Conservation (phyloP, 2,888 invertebrate genomes). For the Ecdyonurus torrentis region DNA sequence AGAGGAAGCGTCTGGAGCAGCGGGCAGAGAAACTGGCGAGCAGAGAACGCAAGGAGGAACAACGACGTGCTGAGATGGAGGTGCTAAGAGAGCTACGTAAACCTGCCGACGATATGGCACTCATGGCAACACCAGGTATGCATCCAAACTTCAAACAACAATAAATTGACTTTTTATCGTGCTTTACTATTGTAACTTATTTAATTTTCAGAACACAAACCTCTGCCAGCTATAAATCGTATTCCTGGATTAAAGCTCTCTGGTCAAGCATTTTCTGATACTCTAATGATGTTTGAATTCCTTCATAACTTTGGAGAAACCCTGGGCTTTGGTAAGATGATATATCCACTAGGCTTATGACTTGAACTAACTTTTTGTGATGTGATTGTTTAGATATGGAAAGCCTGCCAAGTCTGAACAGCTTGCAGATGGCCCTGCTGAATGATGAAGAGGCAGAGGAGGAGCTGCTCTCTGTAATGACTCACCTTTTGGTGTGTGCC, state of each 20-base stretch:
- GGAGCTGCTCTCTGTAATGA: conserved; percentile 72
- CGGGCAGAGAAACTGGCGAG: conserved; percentile 69
- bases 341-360: not conserved
- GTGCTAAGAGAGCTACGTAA: conserved; percentile 57
- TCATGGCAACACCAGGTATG: conserved; percentile 24
- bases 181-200: conserved; percentile 3
- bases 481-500: conserved; percentile 77
- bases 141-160: too few species aligned
- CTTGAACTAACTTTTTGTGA: too few species aligned
- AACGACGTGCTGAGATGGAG: conserved; percentile 45
- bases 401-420: conserved; percentile 68
- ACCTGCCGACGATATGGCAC: conserved; percentile 81
- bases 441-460: conserved; percentile 66
- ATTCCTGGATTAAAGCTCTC: conserved; percentile 65
- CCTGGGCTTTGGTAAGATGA: conserved; percentile 67
- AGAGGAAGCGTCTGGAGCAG: conserved; percentile 54
- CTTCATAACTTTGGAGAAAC: conserved; percentile 91
- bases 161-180: too few species aligned
- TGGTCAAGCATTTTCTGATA: conserved; percentile 80
- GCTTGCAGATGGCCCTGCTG: conserved; percentile 69
- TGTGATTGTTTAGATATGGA: conserved; percentile 84
- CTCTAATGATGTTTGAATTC: conserved; percentile 92
- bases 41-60: conserved; percentile 69
- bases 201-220: conserved; percentile 38
- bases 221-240: conserved; percentile 52